phyloP scores from a whole-genome alignment of 2,797 vertebrate genomes.

The Heterohyrax brucei region DNA sequence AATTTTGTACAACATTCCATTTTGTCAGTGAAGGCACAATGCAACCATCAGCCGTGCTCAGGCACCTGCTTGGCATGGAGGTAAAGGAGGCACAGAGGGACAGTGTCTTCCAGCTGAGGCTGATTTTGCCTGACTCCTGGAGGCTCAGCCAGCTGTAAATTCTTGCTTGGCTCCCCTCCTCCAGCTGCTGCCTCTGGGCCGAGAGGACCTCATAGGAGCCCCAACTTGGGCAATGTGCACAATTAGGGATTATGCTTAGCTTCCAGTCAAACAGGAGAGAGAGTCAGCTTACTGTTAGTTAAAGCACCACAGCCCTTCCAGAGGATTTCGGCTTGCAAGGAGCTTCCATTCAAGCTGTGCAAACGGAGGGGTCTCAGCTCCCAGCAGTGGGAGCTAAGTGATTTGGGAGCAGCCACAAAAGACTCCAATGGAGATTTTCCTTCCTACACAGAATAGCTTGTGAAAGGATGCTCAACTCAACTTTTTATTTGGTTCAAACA shows the following conservation, averaged over 20 bases:
- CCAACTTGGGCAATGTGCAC: not conserved
- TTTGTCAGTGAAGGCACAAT: constrained; percentile 41
- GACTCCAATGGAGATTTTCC: fast-evolving
- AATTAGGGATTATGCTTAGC: not conserved
- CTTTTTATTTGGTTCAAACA: not conserved
- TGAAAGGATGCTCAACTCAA: not conserved
- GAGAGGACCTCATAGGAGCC: not conserved
- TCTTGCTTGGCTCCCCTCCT: not conserved
- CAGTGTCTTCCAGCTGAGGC: not conserved
- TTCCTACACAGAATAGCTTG: not conserved
- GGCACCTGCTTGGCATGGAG: constrained; percentile 54
- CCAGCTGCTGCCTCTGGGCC: constrained; percentile 33
- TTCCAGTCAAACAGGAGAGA: constrained; percentile 25
- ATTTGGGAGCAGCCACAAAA: not conserved
- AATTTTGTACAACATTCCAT: not conserved
- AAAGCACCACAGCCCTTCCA: not conserved
- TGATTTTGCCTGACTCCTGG: not conserved
- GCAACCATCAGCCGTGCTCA: constrained; percentile 34
- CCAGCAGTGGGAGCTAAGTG: not conserved
- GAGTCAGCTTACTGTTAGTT: not conserved
- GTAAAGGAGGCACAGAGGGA: not conserved
- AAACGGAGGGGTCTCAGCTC: not conserved
- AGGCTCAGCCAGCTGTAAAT: not conserved
- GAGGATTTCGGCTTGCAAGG: not conserved
- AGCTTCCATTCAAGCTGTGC: constrained; percentile 20